Conservation (phyloP, 2,888 invertebrate species). For the Anthrax anthrax region DNA sequence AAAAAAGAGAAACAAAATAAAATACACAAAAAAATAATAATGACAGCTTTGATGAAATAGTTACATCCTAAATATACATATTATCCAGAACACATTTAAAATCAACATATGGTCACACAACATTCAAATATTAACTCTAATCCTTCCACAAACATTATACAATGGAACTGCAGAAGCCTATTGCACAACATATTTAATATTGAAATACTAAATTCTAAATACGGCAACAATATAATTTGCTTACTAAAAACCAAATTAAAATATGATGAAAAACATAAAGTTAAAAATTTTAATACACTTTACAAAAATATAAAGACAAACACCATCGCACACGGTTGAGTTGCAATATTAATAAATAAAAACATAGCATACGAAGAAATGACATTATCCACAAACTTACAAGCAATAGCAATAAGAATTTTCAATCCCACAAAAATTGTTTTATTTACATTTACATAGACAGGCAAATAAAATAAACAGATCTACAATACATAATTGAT, state of each 20-base stretch:
- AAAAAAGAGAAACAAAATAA: too few species aligned
- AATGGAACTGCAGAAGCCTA: too few species aligned
- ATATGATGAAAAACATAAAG: background rate
- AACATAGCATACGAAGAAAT: background rate
- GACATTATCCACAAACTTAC: background rate
- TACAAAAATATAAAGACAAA: background rate
- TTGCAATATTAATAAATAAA: background rate
- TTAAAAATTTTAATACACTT: background rate
- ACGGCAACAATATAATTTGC: background rate
- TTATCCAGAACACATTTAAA: too few species aligned
- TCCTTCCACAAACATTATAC: too few species aligned
- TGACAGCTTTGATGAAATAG: too few species aligned
- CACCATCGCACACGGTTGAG: background rate
- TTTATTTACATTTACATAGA: background rate
- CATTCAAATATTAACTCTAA: too few species aligned
- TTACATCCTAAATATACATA: too few species aligned
- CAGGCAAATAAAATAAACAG: background rate
- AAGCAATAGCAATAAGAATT: conserved; percentile 1
- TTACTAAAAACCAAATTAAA: background rate
- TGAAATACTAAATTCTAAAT: too few species aligned
- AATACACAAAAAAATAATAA: too few species aligned
- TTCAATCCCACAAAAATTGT: background rate
- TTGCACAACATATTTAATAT: too few species aligned
- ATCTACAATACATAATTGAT: background rate
- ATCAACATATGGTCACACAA: too few species aligned